Conservation (phyloP, 2,888 invertebrate species). For the Eupithecia inturbata region DNA sequence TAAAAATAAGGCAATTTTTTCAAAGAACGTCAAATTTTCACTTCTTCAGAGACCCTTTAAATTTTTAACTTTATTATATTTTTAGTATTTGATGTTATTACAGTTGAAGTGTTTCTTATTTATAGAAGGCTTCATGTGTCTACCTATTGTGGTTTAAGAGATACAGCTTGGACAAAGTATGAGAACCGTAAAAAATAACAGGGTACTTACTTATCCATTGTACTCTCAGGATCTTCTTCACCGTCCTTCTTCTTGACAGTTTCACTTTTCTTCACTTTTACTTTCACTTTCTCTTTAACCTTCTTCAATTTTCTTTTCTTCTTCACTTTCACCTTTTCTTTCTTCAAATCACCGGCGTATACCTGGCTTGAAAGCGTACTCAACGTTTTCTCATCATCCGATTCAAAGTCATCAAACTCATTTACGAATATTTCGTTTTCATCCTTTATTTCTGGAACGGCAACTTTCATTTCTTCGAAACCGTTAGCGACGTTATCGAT, state of each 20-base stretch:
- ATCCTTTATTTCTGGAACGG: constrained; percentile 41
- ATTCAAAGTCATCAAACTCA: constrained; percentile 39
- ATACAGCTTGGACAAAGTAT: no score
- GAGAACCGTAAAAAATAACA: no score
- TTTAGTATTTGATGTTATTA: no score
- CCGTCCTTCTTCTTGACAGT: constrained; percentile 29
- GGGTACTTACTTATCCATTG: constrained; percentile 52
- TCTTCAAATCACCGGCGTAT: constrained; percentile 50
- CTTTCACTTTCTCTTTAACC: constrained; percentile 26
- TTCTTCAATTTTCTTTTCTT: constrained; percentile 47
- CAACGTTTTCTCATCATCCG: constrained; percentile 29
- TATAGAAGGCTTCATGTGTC: no score
- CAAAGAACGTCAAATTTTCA: no score
- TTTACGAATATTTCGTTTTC: constrained; percentile 49
- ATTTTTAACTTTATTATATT: no score
- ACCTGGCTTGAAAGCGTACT: constrained; percentile 23
- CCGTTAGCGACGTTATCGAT: constrained; percentile 11
- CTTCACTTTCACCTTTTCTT: constrained; percentile 37
- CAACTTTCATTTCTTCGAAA: constrained; percentile 11
- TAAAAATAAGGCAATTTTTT: no score
- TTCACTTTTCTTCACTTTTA: constrained; percentile 27
- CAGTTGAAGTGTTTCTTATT: no score
- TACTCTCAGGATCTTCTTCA: constrained; percentile 51
- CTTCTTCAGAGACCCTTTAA: no score
- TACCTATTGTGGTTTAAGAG: no score